phyloP scores from a whole-genome alignment of 2,113 vertebrate species.

The Brachypodius melanocephalos region DNA sequence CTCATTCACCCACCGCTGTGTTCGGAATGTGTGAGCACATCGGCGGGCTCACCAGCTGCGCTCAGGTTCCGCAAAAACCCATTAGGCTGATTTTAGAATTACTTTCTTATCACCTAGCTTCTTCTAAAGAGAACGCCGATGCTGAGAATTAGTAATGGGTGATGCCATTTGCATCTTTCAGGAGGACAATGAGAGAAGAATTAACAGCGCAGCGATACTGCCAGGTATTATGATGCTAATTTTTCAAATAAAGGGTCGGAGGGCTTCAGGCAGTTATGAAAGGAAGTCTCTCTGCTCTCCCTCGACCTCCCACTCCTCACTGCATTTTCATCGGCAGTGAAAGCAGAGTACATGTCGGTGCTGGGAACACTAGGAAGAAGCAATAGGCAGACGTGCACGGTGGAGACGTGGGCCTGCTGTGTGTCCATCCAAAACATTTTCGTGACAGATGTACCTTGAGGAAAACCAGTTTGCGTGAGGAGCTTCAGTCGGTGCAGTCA shows the following conservation, averaged over 20 bases:
- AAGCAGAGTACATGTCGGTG: neutral
- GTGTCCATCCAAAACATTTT: neutral
- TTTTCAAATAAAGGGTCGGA: slow-evolving; percentile 16
- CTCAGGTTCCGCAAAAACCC: neutral
- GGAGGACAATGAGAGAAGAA: neutral
- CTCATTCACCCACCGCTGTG: neutral
- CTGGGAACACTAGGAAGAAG: neutral
- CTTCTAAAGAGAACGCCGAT: neutral
- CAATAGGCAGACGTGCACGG: neutral
- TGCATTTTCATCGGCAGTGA: neutral
- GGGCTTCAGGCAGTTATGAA: neutral
- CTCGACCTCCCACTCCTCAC: neutral
- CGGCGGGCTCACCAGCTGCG: neutral
- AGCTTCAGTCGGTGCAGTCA: neutral
- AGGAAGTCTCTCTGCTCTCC: neutral
- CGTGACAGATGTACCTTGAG: neutral
- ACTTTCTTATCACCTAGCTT: neutral
- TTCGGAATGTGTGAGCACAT: neutral
- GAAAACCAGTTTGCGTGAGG: neutral
- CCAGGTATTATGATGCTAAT: slow-evolving; percentile 38
- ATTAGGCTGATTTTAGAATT: neutral
- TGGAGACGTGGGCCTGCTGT: neutral
- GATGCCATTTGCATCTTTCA: neutral
- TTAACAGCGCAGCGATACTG: neutral
- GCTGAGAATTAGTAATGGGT: neutral